phyloP scores from a whole-genome alignment of 2,113 vertebrate genomes.

The Chionodraco myersi region DNA sequence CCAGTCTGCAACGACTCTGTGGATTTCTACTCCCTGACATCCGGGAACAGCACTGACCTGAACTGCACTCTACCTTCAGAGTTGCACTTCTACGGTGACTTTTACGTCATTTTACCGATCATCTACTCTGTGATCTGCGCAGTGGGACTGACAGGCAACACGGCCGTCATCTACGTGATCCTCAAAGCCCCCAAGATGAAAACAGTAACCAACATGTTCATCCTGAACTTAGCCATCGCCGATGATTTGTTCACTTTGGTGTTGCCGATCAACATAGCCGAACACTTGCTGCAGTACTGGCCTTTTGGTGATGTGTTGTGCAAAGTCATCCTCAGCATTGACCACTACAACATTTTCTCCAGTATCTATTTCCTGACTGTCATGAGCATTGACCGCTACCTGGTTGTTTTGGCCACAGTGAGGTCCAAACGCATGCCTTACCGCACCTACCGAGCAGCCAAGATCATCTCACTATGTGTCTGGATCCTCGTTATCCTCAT shows the following conservation, averaged over 20 bases:
- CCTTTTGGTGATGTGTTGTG: slow-evolving; percentile 92
- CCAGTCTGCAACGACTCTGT: slow-evolving; percentile 76
- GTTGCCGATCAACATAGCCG: slow-evolving; percentile 89
- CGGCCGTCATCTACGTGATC: slow-evolving; percentile 90
- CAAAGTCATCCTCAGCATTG: slow-evolving; percentile 90
- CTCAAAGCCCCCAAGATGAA: slow-evolving; percentile 94
- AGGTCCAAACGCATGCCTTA: slow-evolving; percentile 87
- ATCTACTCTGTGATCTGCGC: slow-evolving; percentile 91
- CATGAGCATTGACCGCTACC: slow-evolving; percentile 91
- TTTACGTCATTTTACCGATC: slow-evolving; percentile 87
- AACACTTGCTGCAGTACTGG: slow-evolving; percentile 91
- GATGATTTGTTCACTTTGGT: slow-evolving; percentile 91
- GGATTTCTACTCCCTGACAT: slow-evolving; percentile 62
- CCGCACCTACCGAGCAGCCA: slow-evolving; percentile 87
- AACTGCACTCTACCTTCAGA: slow-evolving; percentile 75
- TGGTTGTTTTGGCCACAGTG: slow-evolving; percentile 89
- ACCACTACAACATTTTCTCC: slow-evolving; percentile 94
- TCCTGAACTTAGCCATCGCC: slow-evolving; percentile 90
- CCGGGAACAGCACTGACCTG: slow-evolving; percentile 62
- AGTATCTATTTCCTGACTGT: slow-evolving; percentile 93
- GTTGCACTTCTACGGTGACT: slow-evolving; percentile 79
- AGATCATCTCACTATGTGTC: slow-evolving; percentile 88
- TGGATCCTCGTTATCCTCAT: slow-evolving; percentile 90
- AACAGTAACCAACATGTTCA: slow-evolving; percentile 93
- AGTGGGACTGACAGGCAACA: slow-evolving; percentile 90